These are phyloP conservation scores for Cyanoderma ruficeps DNA, from an alignment of 2,113 vertebrate genomes.

Conservation along the genomic window DNA sequence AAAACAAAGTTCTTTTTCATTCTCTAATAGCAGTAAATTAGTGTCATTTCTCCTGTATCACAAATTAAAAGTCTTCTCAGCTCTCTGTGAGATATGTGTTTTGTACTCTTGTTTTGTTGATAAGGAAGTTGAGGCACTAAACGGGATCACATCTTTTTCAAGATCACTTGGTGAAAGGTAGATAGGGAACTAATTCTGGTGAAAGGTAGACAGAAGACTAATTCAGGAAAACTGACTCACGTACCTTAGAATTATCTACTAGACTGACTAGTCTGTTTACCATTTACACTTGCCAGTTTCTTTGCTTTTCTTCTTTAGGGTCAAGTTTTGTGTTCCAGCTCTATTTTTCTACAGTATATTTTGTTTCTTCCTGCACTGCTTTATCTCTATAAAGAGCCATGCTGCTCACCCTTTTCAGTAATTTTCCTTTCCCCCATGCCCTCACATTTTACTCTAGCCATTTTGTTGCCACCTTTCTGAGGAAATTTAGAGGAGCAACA, in stretches of 20 bases:
- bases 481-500: background rate
- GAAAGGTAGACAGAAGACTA: background rate
- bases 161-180: background rate
- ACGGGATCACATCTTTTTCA: background rate
- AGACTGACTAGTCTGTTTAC: background rate
- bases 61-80: background rate
- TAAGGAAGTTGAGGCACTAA: background rate
- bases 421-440: background rate
- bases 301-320: background rate
- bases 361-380: background rate
- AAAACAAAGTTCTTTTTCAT: background rate
- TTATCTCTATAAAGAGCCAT: background rate
- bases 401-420: background rate
- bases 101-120: background rate
- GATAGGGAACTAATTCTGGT: background rate
- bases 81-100: background rate
- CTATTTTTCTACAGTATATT: background rate
- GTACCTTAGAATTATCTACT: background rate
- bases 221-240: background rate
- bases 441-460: background rate
- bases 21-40: background rate
- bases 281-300: background rate
- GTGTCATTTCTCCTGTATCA: background rate
- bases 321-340: background rate
- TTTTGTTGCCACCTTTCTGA: background rate